Percentiles rank a stretch among this genome's conserved stretches.
phyloP scores from a whole-genome alignment of 2,797 vertebrate genomes.

The Crenichthys baileyi region DNA sequence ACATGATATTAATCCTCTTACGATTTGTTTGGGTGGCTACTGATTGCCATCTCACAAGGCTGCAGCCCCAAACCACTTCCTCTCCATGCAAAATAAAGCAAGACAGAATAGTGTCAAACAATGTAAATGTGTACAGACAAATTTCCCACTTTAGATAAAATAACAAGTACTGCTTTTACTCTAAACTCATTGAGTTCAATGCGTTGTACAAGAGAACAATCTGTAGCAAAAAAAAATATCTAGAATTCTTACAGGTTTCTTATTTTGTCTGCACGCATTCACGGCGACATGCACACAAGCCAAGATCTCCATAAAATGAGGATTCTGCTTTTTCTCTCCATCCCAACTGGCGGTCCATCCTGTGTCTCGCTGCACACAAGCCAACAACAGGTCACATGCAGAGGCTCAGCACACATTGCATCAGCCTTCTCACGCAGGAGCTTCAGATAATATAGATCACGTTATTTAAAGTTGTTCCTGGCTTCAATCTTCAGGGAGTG shows the following conservation, averaged over 20 bases:
- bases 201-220: constrained; percentile 56
- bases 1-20: constrained; percentile 47
- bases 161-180: constrained; percentile 41
- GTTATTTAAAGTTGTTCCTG: constrained; percentile 61
- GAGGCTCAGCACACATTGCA: constrained; percentile 65
- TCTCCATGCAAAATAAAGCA: constrained; percentile 69
- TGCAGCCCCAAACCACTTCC: constrained; percentile 50
- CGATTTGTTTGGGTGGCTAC: constrained; percentile 42
- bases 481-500: constrained; percentile 51
- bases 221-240: constrained; percentile 41
- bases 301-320: constrained; percentile 61
- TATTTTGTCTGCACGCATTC: constrained; percentile 43
- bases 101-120: constrained; percentile 52
- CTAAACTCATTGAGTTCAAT: constrained; percentile 44
- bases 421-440: constrained; percentile 67
- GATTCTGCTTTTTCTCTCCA: constrained; percentile 42
- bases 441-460: constrained; percentile 65
- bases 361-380: constrained; percentile 66
- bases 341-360: constrained; percentile 53
- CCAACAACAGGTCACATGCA: constrained; percentile 75
- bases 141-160: constrained; percentile 30
- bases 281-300: constrained; percentile 65
- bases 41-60: constrained; percentile 67
- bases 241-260: constrained; percentile 37
- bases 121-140: constrained; percentile 48